Evolutionary conservation across 2,113 vertebrate genomes (phyloP), one percentile per base, ranked within the genome.

Genomic region (Myrmecophaga tridactyla): DNA sequence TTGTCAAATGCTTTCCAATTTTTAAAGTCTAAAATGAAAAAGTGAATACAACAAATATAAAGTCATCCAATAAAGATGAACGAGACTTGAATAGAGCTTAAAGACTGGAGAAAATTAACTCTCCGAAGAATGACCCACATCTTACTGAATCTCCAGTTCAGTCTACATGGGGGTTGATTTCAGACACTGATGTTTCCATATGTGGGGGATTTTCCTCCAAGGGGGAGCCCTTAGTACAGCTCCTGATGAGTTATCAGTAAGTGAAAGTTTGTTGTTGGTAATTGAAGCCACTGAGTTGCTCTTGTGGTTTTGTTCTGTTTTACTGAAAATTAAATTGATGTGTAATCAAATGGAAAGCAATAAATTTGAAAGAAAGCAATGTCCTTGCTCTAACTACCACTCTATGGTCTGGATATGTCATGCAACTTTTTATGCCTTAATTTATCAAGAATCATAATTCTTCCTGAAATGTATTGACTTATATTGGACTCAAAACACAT

Each of bases 241-340:
- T 13, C 41, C 18, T n/a, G 3, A 93, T 93, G 90, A 83, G 46
- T 63, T 29, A 29, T 92, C 73, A 63, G 25, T 56, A 48, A 83
- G 29, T 60, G 60, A 78, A 29, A 67, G 36, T 83, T 89, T 91
- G 34, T 56, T 90, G 43, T 73, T 15, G 39, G 15, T 87, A 90
- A 92, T 23, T 93, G 90, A 96, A 92, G 87, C 31, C 46, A 78
- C 73, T 86, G 31, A 9, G 29, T 46, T 92, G 67, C 21, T 48
- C 39, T 86, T 94, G 89, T 84, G 87, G 70, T 89, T 96, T 97
- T 76, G 92, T 62, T 95, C 27, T 72, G 34, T 73, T 36, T 96
- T 96, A 81, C 80, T 87, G 86, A 96, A 95, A 90, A 73, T 97
- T 96, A 94, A 95, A 87, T 69, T 77, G 63, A 92, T 93, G 60